Percentiles rank a stretch among this genome's conserved stretches.
These are phyloP conservation scores for Catharus minimus DNA, from an alignment of 2,113 vertebrate genomes.

Conservation along the genomic window DNA sequence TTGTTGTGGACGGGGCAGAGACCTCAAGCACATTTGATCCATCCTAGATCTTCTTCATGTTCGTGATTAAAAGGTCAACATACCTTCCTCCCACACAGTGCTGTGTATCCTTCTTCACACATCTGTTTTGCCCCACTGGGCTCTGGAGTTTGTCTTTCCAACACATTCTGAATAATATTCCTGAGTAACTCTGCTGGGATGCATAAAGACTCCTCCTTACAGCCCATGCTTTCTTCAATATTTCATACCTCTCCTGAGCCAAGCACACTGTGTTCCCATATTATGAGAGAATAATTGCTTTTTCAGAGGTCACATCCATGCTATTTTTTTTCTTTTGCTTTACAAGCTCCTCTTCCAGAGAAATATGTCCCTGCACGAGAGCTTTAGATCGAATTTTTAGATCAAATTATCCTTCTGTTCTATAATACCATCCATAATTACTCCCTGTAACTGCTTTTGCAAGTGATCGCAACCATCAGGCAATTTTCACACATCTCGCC, in stretches of 20 bases:
- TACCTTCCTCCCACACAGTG: not conserved
- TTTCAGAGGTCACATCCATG: slow-evolving; percentile 47
- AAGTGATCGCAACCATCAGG: slow-evolving; percentile 67
- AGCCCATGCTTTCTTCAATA: slow-evolving; percentile 3
- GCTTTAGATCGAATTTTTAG: slow-evolving; percentile 70
- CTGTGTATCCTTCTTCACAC: not conserved
- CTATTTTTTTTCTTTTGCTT: slow-evolving; percentile 57
- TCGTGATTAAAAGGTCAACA: not conserved
- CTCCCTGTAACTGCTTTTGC: slow-evolving; percentile 65
- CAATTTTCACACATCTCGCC: slow-evolving; percentile 68
- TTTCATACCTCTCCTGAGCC: slow-evolving; percentile 51
- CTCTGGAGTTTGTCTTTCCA: not conserved
- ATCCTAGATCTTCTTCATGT: not conserved
- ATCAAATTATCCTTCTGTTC: slow-evolving; percentile 71
- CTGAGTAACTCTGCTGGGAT: not conserved
- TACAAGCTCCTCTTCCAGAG: slow-evolving; percentile 50
- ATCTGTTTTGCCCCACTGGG: not conserved
- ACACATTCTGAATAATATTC: slow-evolving; percentile 21
- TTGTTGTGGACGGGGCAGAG: not conserved
- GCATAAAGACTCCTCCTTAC: slow-evolving; percentile 4
- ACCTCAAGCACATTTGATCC: not conserved
- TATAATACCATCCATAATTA: slow-evolving; percentile 62
- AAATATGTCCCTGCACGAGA: slow-evolving; percentile 43
- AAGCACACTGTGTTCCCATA: slow-evolving; percentile 35
- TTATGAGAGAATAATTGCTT: slow-evolving; percentile 70